Conservation (phyloP, 2,797 vertebrate genomes). For the Acropternis orthonyx region DNA sequence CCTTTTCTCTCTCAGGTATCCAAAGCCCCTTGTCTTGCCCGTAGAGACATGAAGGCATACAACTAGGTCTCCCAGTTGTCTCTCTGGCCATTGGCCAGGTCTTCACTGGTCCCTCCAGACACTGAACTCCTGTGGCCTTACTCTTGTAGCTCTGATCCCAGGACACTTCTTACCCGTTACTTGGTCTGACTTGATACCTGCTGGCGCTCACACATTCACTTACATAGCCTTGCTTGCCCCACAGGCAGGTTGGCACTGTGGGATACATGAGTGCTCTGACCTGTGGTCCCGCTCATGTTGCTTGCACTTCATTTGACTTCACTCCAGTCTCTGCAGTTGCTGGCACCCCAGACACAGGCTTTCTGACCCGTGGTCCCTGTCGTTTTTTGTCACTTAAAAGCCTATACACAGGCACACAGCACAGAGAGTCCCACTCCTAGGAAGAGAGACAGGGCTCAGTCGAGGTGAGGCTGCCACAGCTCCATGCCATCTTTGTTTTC, state of each 20-base stretch:
- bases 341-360: neutral
- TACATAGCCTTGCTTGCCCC: neutral
- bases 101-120: neutral
- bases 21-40: neutral
- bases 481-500: neutral
- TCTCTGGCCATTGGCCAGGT: neutral
- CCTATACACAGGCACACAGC: neutral
- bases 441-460: neutral
- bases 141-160: neutral
- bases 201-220: neutral
- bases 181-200: neutral
- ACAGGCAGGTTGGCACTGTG: neutral
- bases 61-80: neutral
- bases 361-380: neutral
- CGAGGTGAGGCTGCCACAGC: neutral
- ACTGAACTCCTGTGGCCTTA: neutral
- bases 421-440: neutral
- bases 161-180: rapidly evolving
- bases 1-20: neutral
- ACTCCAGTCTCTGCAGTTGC: neutral
- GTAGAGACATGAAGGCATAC: neutral
- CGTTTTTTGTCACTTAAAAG: neutral
- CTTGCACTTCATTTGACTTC: neutral
- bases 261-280: neutral
- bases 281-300: neutral